Conservation (phyloP, 1,140 invertebrate species). For the Halesus radiatus region DNA sequence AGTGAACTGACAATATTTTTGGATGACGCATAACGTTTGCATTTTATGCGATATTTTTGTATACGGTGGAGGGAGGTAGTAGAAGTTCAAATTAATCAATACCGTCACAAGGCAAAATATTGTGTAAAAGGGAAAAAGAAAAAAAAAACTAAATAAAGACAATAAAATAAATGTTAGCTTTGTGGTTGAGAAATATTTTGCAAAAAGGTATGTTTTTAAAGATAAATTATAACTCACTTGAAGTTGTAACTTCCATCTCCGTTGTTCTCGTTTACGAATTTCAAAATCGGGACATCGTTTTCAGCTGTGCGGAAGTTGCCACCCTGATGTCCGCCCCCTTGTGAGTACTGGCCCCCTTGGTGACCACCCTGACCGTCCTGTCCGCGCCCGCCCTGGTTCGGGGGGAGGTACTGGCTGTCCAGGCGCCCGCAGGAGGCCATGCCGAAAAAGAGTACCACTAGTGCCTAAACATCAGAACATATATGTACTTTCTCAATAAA, state of each 20-base stretch:
- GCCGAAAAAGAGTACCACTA: slow-evolving; percentile 12
- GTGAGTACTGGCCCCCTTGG: neutral
- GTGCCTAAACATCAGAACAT: neutral
- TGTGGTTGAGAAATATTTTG: too few relatives aligned
- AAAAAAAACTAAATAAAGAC: too few relatives aligned
- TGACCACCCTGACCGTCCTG: neutral
- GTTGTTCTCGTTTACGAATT: slow-evolving; percentile 59
- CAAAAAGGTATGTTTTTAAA: too few relatives aligned
- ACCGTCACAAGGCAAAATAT: too few relatives aligned
- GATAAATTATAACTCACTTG: slow-evolving; percentile 49
- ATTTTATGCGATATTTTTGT: too few relatives aligned
- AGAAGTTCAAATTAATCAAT: too few relatives aligned
- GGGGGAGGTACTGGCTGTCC: slow-evolving; percentile 38
- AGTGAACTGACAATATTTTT: too few relatives aligned
- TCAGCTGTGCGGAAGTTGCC: slow-evolving; percentile 6
- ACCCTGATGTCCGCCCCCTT: neutral
- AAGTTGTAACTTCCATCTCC: slow-evolving; percentile 61
- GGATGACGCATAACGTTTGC: too few relatives aligned
- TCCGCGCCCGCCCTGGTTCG: neutral
- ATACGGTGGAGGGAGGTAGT: too few relatives aligned
- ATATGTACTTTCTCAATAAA: neutral
- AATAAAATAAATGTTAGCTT: too few relatives aligned
- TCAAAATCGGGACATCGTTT: slow-evolving; percentile 54
- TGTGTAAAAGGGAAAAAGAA: too few relatives aligned
- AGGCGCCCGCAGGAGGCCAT: slow-evolving; percentile 23